Base-by-base conservation (phyloP, 2,113 vertebrate species). In the Toxotes chatareus region DNA sequence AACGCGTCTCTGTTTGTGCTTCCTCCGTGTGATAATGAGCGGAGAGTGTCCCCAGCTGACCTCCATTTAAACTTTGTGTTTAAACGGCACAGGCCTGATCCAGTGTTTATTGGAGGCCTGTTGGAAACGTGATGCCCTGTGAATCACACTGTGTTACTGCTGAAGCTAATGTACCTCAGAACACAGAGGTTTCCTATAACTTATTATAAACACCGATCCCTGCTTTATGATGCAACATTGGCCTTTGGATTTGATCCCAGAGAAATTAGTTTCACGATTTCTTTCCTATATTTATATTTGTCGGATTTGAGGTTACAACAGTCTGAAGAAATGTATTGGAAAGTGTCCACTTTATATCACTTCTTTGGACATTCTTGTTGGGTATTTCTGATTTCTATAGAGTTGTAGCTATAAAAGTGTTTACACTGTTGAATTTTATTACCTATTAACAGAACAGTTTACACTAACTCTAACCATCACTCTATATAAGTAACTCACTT, bases 71-170 rank as follows among this genome's bases (percentile, higher is more conserved):
- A 78, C 88, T 75, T 23, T 21, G 65, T 66, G 73, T 90, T 86
- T 82, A 81, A 88, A 87, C n/a, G 84, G 75, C 61, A 10, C 65
- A 59, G 82, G 69, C 68, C 80, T 78, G 72, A 79, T 84, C 61
- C 60, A 64, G 72, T 84, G 86, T 90, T 91, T 90, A 88, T 83
- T 84, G 73, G 86, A 84, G 63, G 75, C 84, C 66, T 66, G 72
- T 88, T 86, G 62, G 89, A 86, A 88, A 91, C 65, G 14, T 3
- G 86, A 86, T 83, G 84, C 80, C 80, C 82, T n/a, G 31, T 88
- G 84, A 87, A 86, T 82, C 72, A 31, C 79, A 38, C 68, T 27
- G 27, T 32, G 60, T 73, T 40, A 27, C 59, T 3, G 36, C 72
- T 73, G 44, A 49, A 16, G 55, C 36, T 57, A 12, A 80, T 21